Percentiles rank a stretch among this genome's conserved stretches.
phyloP scores from a whole-genome alignment of 2,888 invertebrate species.

The Noctuana brunneofusca region DNA sequence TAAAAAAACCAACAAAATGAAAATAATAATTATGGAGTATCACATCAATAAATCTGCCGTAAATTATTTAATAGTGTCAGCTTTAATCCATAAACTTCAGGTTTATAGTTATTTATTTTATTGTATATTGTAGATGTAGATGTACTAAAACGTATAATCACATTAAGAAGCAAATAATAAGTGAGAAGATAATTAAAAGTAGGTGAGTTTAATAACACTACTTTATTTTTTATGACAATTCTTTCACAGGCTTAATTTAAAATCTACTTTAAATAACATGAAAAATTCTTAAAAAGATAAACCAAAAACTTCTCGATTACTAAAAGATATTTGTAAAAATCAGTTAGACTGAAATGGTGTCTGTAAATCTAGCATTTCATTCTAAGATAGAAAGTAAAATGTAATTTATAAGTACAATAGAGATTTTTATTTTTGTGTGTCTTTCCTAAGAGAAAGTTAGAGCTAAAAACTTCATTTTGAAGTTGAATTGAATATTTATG shows the following conservation, averaged over 20 bases:
- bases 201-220: no score
- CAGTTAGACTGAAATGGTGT: background rate
- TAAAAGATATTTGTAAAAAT: background rate
- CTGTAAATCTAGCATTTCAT: background rate
- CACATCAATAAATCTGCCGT: no score
- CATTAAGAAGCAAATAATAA: background rate
- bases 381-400: background rate
- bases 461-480: background rate
- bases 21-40: no score
- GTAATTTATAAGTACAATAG: background rate
- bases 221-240: no score
- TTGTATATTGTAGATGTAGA: background rate
- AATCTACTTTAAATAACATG: no score
- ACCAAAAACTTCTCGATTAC: no score
- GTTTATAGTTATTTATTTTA: background rate
- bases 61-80: no score
- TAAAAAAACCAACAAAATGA: no score
- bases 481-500: slow-evolving; percentile 15
- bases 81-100: slow-evolving; percentile 2
- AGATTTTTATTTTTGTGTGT: background rate
- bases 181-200: background rate
- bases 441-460: background rate
- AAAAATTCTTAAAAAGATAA: no score
- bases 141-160: background rate
- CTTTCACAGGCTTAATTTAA: no score